A percentile compares a stretch with the other conserved stretches of the same genome.
phyloP scores from a whole-genome alignment of 2,888 invertebrate species.

The Sinohyriopsis cumingii region DNA sequence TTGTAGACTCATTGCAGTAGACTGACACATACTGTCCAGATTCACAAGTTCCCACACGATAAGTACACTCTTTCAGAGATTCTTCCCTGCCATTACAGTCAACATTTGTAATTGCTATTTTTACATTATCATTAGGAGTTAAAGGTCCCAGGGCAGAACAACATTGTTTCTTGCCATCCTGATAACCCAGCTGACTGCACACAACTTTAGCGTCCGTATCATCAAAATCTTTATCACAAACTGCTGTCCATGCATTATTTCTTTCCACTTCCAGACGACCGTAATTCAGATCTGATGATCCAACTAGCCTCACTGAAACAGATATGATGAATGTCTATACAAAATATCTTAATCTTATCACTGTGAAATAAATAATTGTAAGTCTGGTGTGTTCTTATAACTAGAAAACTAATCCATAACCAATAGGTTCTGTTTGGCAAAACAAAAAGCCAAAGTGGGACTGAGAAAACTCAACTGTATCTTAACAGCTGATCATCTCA shows the following conservation, averaged over 20 bases:
- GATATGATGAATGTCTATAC: background rate
- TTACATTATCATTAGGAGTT: conserved; percentile 17
- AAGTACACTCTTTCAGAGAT: conserved; percentile 40
- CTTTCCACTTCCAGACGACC: conserved; percentile 53
- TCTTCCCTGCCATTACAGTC: conserved; percentile 45
- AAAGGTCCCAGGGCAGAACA: conserved; percentile 41
- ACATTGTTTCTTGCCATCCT: conserved; percentile 40
- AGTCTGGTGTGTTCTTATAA: no score
- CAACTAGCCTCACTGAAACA: conserved; percentile 46
- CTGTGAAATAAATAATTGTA: no score
- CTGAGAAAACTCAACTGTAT: no score
- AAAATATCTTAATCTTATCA: no score
- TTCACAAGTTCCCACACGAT: conserved; percentile 27
- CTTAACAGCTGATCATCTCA: no score
- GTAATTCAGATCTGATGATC: conserved; percentile 42
- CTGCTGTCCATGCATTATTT: conserved; percentile 49
- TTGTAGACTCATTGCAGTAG: conserved; percentile 38
- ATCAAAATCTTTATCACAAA: conserved; percentile 51
- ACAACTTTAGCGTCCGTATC: conserved; percentile 45
- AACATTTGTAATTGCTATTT: conserved; percentile 42
- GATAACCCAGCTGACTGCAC: conserved; percentile 51
- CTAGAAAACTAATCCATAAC: no score
- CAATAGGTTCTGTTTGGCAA: no score
- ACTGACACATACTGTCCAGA: conserved; percentile 42
- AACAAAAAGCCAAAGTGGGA: no score